phyloP scores from a whole-genome alignment of 2,888 invertebrate species.

The Oasisia sp. region DNA sequence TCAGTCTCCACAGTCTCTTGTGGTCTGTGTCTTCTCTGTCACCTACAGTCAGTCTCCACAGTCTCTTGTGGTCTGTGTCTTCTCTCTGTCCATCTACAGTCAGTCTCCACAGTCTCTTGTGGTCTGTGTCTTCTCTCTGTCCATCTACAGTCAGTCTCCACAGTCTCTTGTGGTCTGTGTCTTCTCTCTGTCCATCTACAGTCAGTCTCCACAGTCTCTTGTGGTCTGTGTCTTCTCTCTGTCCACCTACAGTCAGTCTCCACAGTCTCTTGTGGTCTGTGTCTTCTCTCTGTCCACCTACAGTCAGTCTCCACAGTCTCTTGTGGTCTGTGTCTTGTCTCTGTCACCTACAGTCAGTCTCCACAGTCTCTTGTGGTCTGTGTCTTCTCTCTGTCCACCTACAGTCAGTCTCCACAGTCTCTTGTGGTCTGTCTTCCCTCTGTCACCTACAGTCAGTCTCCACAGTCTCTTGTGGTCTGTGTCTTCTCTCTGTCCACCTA shows the following conservation, averaged over 20 bases:
- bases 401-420: background rate
- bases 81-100: background rate
- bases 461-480: background rate
- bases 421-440: background rate
- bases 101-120: background rate
- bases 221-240: background rate
- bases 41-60: background rate
- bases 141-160: background rate
- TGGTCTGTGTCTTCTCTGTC: background rate
- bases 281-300: constrained; percentile 35
- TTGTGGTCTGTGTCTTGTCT: background rate
- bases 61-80: background rate
- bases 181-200: background rate
- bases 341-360: background rate
- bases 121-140: background rate
- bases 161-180: background rate
- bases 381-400: constrained; percentile 35
- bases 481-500: constrained; percentile 35
- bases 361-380: background rate
- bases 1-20: background rate
- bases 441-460: background rate
- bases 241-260: constrained; percentile 36
- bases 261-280: background rate
- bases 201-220: background rate
- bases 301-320: constrained; percentile 8